These are phyloP conservation scores for Enchytraeus crypticus DNA, from an alignment of 2,888 invertebrate genomes.

Conservation along the genomic window DNA sequence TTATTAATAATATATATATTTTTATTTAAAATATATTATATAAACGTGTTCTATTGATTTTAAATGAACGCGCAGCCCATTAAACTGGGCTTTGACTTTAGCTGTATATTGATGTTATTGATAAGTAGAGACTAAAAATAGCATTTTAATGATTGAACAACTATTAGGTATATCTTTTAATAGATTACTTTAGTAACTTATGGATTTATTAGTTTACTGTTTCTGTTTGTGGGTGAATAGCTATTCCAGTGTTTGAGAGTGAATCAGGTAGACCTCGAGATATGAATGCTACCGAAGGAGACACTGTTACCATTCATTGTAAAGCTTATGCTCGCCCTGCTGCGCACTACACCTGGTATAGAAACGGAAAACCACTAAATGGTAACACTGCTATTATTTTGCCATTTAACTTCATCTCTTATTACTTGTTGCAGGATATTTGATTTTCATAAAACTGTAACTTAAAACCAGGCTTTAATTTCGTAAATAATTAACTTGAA, in stretches of 20 bases:
- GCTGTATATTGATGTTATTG: no score
- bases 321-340: background rate
- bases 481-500: no score
- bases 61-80: no score
- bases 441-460: no score
- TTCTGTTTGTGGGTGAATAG: background rate
- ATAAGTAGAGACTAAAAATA: background rate
- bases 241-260: background rate
- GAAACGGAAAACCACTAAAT: background rate
- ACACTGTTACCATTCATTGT: slow-evolving; percentile 1
- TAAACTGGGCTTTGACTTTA: no score
- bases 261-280: background rate
- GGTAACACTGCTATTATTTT: background rate
- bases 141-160: background rate
- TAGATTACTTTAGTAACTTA: background rate
- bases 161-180: background rate
- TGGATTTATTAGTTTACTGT: background rate
- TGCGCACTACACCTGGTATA: background rate
- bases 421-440: no score
- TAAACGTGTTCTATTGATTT: background rate
- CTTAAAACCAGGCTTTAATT: no score
- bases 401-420: no score
- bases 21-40: background rate
- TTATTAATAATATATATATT: no score
- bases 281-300: slow-evolving; percentile 7